Evolutionary conservation across 2,113 vertebrate species (phyloP), one percentile per base, ranked within the genome.

Genomic region (Physeter macrocephalus): DNA sequence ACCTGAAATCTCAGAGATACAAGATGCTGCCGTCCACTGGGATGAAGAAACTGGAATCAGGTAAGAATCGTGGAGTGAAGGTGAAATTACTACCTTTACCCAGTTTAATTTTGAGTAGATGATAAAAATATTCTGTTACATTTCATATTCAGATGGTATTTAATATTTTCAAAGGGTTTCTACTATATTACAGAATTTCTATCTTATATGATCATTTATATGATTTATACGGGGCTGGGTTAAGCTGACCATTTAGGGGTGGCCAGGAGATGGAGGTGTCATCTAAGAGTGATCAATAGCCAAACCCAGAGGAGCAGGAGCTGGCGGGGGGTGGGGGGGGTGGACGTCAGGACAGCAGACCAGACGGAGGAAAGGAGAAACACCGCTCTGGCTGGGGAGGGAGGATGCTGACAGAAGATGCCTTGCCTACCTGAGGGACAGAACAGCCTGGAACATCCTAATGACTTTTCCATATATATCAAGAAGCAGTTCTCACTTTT

Each of bases 401-500:
- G 23, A 39, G 57, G 13, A 82, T 52, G 36, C n/a, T 85, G 64
- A 0, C 1, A 78, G 46, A 62, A 64, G 41, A 61, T 10, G 18
- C 20, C 15, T 43, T 0, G 0, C 34, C 64, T 18, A 41, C 83
- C 49, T 20, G 39, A 54, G 36, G 52, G 62, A 43, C 18, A 91
- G 91, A 74, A 43, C 3, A 29, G 43, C 11, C 72, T 52, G 20
- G 13, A 87, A 67, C 54, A n/a, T 62, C 57, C 41, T 67, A 75
- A 93, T 34, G 71, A 29, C 29, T 77, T 83, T 75, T 85, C 75
- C 85, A 75, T 62, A 59, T 84, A 93, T 59, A 71, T 75, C 27
- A 67, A 94, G 49, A 52, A 59, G 43, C 0, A 54, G n/a, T 54
- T 93, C 71, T 93, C 52, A 88, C 66, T 88, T 95, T 93, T 93